A percentile compares a stretch with the other conserved stretches of the same genome.
These are phyloP conservation scores for Fistularia tabacaria DNA, from an alignment of 2,797 vertebrate genomes.

Conservation along the genomic window DNA sequence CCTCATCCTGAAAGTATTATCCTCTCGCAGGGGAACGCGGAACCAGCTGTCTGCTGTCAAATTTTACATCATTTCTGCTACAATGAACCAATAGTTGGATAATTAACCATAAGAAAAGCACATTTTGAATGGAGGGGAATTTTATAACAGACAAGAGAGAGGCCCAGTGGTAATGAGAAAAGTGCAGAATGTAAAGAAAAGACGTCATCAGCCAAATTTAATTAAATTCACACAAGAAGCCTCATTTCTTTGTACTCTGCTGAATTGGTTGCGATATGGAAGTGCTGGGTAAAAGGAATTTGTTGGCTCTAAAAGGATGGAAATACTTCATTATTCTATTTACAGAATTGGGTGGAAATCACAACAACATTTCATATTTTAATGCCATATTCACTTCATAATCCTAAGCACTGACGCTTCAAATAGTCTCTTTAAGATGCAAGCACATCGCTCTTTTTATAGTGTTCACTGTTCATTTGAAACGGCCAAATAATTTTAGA, in stretches of 20 bases:
- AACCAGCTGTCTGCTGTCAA: neutral
- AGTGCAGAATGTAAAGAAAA: constrained; percentile 23
- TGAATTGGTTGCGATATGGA: constrained; percentile 24
- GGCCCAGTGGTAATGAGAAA: constrained; percentile 27
- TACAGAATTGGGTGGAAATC: neutral
- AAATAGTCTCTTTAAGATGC: too few species aligned
- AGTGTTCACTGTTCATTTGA: too few species aligned
- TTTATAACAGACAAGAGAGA: constrained; percentile 20
- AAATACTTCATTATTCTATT: constrained; percentile 11
- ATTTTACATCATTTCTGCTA: too few species aligned
- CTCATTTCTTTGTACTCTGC: constrained; percentile 17
- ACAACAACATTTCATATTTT: neutral
- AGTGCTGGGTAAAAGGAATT: neutral
- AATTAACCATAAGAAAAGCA: neutral
- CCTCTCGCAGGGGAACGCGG: too few species aligned
- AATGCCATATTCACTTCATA: too few species aligned
- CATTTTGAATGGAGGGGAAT: neutral
- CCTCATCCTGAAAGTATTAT: too few species aligned
- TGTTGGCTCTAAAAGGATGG: constrained; percentile 1
- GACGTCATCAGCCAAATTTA: constrained; percentile 17
- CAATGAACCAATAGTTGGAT: too few species aligned
- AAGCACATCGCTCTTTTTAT: too few species aligned
- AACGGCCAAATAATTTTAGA: too few species aligned
- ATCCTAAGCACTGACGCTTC: too few species aligned
- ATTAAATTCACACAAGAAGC: constrained; percentile 24